Evolutionary conservation across 2,113 vertebrate species (phyloP).

Genomic region (Passer domesticus): DNA sequence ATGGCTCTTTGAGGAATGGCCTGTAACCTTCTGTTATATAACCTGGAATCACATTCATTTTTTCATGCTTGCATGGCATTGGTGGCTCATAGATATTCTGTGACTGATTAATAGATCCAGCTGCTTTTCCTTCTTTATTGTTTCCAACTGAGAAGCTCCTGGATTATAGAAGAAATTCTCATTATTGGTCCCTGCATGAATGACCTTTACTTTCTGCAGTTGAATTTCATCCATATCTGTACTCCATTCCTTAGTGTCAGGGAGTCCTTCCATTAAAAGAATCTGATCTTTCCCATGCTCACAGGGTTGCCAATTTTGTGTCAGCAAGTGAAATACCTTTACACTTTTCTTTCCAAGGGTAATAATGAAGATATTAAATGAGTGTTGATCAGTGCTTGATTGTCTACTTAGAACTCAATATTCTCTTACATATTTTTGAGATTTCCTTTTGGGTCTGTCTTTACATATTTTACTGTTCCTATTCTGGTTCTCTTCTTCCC

Average conservation of each 20-base stretch:
- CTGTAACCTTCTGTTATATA: background rate
- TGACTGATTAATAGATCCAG: slow-evolving; percentile 33
- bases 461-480: background rate
- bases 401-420: background rate
- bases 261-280: background rate
- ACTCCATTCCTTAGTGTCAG: slow-evolving; percentile 1
- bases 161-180: slow-evolving; percentile 37
- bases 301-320: background rate
- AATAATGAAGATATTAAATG: background rate
- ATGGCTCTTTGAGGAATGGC: background rate
- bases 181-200: slow-evolving; percentile 21
- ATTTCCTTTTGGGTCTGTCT: background rate
- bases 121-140: slow-evolving; percentile 32
- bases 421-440: background rate
- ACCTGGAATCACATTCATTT: background rate
- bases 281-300: background rate
- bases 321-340: background rate
- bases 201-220: slow-evolving; percentile 40
- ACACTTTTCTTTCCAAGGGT: background rate
- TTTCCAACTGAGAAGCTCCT: slow-evolving; percentile 36
- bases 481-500: background rate
- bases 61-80: background rate
- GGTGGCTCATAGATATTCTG: background rate
- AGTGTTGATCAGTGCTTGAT: background rate
- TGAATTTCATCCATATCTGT: slow-evolving; percentile 22